These are phyloP conservation scores for Lordiphosa clarofinis DNA, from an alignment of 1,140 invertebrate species.

Conservation along the genomic window DNA sequence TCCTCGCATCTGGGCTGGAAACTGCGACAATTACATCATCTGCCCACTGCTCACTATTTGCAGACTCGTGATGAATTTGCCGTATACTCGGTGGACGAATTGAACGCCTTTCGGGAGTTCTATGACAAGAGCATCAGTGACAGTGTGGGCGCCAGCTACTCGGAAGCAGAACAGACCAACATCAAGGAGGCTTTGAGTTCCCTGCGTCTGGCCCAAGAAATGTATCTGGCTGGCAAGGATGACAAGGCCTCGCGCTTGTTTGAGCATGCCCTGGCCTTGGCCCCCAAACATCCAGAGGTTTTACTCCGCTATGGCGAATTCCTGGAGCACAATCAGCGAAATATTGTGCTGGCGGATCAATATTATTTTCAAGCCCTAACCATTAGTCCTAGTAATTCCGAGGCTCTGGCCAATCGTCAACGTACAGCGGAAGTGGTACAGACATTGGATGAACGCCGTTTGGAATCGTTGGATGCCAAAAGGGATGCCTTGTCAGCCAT, in stretches of 20 bases:
- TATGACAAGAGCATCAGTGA: slow-evolving; percentile 62
- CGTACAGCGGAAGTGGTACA: slow-evolving; percentile 94
- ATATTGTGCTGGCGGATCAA: slow-evolving; percentile 94
- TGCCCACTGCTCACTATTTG: slow-evolving; percentile 60
- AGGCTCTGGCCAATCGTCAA: slow-evolving; percentile 89
- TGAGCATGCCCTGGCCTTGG: slow-evolving; percentile 93
- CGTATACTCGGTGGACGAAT: slow-evolving; percentile 58
- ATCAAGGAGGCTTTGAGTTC: slow-evolving; percentile 89
- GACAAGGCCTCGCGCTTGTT: slow-evolving; percentile 94
- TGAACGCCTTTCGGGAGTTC: slow-evolving; percentile 62
- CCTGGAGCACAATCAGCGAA: slow-evolving; percentile 91
- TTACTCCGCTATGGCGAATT: slow-evolving; percentile 96
- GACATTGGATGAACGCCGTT: slow-evolving; percentile 89
- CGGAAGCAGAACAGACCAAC: slow-evolving; percentile 56
- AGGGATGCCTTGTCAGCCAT: slow-evolving; percentile 89
- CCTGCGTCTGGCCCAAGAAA: slow-evolving; percentile 90
- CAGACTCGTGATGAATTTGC: slow-evolving; percentile 74
- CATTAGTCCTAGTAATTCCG: slow-evolving; percentile 89
- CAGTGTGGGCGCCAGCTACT: slow-evolving; percentile 40
- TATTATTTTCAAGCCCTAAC: slow-evolving; percentile 91
- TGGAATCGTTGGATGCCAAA: slow-evolving; percentile 92
- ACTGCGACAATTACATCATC: slow-evolving; percentile 48
- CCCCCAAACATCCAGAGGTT: slow-evolving; percentile 95
- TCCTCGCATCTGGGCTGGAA: slow-evolving; percentile 23
- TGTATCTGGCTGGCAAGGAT: slow-evolving; percentile 89